These are phyloP conservation scores for Calephelis virginiensis DNA, from an alignment of 1,140 invertebrate genomes.

Conservation along the genomic window DNA sequence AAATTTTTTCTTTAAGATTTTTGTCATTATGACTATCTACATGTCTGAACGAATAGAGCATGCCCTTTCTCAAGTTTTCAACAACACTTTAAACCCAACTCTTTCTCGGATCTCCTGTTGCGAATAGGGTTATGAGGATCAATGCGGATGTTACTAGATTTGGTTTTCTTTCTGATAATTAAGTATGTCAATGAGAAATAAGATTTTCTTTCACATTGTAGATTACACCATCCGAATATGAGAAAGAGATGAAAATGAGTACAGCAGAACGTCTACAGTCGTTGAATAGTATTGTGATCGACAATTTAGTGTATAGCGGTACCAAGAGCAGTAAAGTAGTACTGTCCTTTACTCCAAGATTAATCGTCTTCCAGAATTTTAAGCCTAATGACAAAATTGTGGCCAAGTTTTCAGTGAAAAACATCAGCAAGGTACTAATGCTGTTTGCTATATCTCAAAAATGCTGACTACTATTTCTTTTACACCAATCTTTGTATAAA, in stretches of 20 bases:
- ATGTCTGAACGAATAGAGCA: too few relatives aligned
- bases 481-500: too few relatives aligned
- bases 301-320: conserved; percentile 43
- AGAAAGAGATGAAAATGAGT: conserved; percentile 59
- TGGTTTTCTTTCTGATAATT: not conserved
- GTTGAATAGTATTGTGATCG: conserved; percentile 47
- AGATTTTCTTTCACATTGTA: conserved; percentile 30
- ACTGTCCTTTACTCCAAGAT: conserved; percentile 52
- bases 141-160: not conserved
- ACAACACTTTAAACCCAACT: too few relatives aligned
- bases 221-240: conserved; percentile 65
- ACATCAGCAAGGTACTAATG: conserved; percentile 57
- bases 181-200: not conserved
- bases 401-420: conserved; percentile 65
- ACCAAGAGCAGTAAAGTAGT: conserved; percentile 39
- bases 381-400: conserved; percentile 62
- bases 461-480: too few relatives aligned
- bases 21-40: too few relatives aligned
- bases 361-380: conserved; percentile 66
- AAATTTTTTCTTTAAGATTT: too few relatives aligned
- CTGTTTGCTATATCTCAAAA: too few relatives aligned
- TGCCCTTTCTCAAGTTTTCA: too few relatives aligned
- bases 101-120: too few relatives aligned
- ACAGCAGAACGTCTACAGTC: conserved; percentile 50
- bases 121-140: not conserved